Base-by-base conservation (phyloP, 2,888 invertebrate genomes). In the Agrotis puta region DNA sequence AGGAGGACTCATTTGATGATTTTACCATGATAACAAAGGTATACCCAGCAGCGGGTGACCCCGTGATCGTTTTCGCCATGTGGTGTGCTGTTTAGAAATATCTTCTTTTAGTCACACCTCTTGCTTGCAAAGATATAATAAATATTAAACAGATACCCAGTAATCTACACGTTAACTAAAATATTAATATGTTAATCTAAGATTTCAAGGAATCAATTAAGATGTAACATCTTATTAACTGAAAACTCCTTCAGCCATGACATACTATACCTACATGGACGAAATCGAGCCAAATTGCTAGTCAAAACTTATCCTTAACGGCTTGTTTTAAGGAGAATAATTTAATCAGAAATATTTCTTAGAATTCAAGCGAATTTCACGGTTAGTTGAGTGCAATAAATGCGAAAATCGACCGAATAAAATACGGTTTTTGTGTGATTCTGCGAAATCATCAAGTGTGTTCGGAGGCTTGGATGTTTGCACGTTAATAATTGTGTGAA, bases 311-410 rank as follows among this genome's bases (percentile, higher is more conserved):
- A 77, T 69, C 68, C 70, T 68, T 71, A 61, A 68, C 57, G 67
- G 27, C n/a, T 59, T 48, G 33, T 45, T 56, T 70, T 74, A 79
- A 88, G 87, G 83, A 78, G 83, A 78, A 84, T 84, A 87, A 85
- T 83, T 83, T 84, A 87, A 85, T 84, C 85, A 85, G 79, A 89
- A 89, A 89, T 88, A 88, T 90, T 93, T 93, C 93, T 88, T 75
- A 85, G 93, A 92, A 93, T 33, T 54, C 61, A 9, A 45, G 50
- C 87, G 89, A 91, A 94, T 94, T 94, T 94, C 92, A 94, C 90
- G 93, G 90, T 91, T 90, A 91, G 93, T 93, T 94, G 88, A 85
- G 73, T 86, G 82, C 77, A 84, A 80, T 90, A 88, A 88, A 79
- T 71, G 86, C 76, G 75, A 81, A 82, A 68, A 68, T 58, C 51